These are phyloP conservation scores for Ormyrus rosae DNA, from an alignment of 2,888 invertebrate species.

Conservation along the genomic window DNA sequence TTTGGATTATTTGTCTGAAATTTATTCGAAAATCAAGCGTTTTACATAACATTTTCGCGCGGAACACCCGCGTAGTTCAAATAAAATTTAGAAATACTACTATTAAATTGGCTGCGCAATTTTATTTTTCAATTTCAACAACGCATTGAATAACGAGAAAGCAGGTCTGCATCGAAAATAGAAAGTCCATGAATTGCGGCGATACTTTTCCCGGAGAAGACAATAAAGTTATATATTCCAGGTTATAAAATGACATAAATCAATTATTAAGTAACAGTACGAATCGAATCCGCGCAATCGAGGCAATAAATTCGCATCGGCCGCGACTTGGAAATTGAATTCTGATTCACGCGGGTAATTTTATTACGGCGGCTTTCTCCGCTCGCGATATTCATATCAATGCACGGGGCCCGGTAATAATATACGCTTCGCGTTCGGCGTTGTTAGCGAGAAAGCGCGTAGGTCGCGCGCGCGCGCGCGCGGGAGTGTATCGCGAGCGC, in stretches of 20 bases:
- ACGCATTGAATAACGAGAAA: too few species aligned
- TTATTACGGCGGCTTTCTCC: conserved; percentile 37
- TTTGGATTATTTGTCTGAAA: too few species aligned
- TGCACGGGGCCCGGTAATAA: neutral
- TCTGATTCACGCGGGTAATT: conserved; percentile 33
- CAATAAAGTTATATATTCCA: conserved; percentile 3
- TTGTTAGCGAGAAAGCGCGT: conserved; percentile 13
- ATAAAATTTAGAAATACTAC: too few species aligned
- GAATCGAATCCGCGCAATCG: conserved; percentile 14
- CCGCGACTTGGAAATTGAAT: conserved; percentile 34
- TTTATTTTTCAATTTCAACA: too few species aligned
- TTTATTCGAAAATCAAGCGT: too few species aligned
- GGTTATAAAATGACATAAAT: conserved; percentile 13
- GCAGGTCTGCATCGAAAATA: too few species aligned
- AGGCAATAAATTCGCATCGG: conserved; percentile 18
- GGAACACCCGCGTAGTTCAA: too few species aligned
- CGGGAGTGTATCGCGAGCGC: neutral
- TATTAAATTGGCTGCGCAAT: too few species aligned
- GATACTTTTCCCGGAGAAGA: too few species aligned
- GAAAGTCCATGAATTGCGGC: too few species aligned
- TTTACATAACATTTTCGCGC: too few species aligned
- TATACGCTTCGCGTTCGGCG: too few species aligned
- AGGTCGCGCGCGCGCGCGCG: neutral
- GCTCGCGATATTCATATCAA: conserved; percentile 26
- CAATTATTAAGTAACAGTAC: conserved; percentile 20